A percentile compares a stretch with the other conserved stretches of the same genome.
phyloP scores from a whole-genome alignment of 2,113 vertebrate genomes.

The Mellivora capensis region DNA sequence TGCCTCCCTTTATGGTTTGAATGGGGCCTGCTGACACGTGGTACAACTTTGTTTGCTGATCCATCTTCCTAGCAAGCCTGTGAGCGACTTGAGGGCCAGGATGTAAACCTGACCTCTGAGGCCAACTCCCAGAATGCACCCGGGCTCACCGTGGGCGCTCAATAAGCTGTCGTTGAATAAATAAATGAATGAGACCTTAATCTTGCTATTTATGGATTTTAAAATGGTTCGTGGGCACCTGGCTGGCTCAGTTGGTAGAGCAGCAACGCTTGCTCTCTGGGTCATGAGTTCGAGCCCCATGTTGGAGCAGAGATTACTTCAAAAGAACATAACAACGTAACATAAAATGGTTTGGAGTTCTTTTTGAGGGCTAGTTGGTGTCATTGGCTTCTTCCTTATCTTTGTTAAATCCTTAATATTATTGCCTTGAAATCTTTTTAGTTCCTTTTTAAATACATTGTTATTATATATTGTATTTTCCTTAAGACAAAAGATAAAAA shows the following conservation, averaged over 20 bases:
- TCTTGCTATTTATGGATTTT: neutral
- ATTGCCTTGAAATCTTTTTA: neutral
- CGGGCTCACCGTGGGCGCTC: neutral
- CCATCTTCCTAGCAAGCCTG: neutral
- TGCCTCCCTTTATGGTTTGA: neutral
- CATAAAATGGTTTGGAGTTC: neutral
- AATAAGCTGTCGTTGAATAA: neutral
- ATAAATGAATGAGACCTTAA: neutral
- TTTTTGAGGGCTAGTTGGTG: neutral
- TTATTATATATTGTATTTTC: neutral
- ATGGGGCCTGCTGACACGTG: neutral
- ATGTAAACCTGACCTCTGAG: neutral
- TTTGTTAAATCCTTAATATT: neutral
- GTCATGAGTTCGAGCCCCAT: neutral
- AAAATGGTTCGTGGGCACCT: neutral
- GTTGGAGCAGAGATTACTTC: neutral
- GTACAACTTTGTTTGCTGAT: neutral
- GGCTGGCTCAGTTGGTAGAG: neutral
- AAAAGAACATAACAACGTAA: neutral
- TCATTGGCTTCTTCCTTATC: neutral
- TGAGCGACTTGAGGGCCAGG: neutral
- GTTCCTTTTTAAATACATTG: neutral
- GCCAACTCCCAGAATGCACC: neutral
- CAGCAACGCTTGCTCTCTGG: neutral
- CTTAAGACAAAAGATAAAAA: conserved; percentile 33